Base-by-base conservation (phyloP, 2,888 invertebrate genomes). In the Xestia sexstrigata region DNA sequence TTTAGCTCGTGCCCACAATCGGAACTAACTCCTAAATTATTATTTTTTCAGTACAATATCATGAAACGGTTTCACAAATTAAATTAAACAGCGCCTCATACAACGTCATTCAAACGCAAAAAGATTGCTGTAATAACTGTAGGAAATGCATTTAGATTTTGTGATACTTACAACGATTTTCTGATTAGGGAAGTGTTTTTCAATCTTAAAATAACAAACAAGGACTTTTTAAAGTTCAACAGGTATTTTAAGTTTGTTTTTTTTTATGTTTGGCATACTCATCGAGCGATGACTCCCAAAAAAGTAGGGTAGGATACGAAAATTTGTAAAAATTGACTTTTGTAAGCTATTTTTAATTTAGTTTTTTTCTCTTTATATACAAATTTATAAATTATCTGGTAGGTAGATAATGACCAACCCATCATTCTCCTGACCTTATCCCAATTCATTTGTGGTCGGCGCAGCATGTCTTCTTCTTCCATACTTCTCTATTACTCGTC, bases 261-360 rank as follows among this genome's bases (percentile, higher is more conserved):
- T 69, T 42, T 42, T 70, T 8, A 47, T 4, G 49, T 30, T 30
- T 52, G 11, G 30, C 63, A 42, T 65, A 23, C 8, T 26, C 13
- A 65, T 26, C 8, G 3, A 58, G 42, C 4, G 20, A 26, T n/a
- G n/a, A 30, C 49, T 49, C 42, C 39, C 39, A 30, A 45, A 52
- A 75, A 72, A 42, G 42, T 17, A 9, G 0, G 30, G 17, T 7
- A 62, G 17, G 17, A 63, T 72, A 23, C 42, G 26, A 13, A n/a
- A n/a, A n/a, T n/a, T n/a, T n/a, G n/a, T n/a, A n/a, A n/a, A n/a
- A 23, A 20, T 23, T 47, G 62, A 55, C 69, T 45, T 68, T 67
- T 7, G n/a, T 17, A 52, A 52, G n/a, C 35, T 20, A 52, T 52
- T 35, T 71, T 30, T 5, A 13, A 30, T 39, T 39, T 39, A 5